A percentile compares a stretch with the other conserved stretches of the same genome.
These are phyloP conservation scores for Gryllus longicercus DNA, from an alignment of 2,888 invertebrate genomes.

Conservation along the genomic window DNA sequence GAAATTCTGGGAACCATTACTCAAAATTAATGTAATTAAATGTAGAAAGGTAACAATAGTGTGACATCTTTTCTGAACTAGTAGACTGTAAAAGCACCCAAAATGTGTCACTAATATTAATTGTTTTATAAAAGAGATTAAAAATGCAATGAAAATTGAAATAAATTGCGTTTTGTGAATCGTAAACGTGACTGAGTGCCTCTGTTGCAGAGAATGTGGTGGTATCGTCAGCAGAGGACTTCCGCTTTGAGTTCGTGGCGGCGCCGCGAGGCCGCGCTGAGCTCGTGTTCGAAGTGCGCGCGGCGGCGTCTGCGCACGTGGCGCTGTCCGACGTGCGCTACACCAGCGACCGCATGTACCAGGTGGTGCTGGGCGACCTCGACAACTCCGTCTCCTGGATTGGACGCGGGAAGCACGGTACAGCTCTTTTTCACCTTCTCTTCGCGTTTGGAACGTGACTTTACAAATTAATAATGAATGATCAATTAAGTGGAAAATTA, in stretches of 20 bases:
- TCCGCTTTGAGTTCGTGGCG: constrained; percentile 63
- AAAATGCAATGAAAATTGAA: too few species aligned
- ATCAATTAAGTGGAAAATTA: too few species aligned
- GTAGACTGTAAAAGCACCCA: too few species aligned
- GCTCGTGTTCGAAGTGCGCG: constrained; percentile 58
- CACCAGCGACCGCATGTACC: constrained; percentile 59
- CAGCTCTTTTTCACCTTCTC: constrained; percentile 36
- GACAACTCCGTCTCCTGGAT: constrained; percentile 59
- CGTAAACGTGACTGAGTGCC: neutral
- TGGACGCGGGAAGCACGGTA: constrained; percentile 63
- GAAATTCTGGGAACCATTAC: too few species aligned
- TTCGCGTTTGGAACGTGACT: too few species aligned
- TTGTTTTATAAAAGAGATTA: too few species aligned
- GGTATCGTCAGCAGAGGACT: constrained; percentile 60
- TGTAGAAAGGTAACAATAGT: too few species aligned
- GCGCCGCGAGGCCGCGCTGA: constrained; percentile 62
- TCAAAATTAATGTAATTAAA: too few species aligned
- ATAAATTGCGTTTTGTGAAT: too few species aligned
- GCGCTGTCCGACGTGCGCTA: constrained; percentile 56
- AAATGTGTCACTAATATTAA: too few species aligned
- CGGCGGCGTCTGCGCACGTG: constrained; percentile 58
- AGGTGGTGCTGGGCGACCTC: constrained; percentile 59
- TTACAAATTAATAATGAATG: too few species aligned
- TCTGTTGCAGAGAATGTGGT: constrained; percentile 57
- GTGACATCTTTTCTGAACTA: too few species aligned